Base-by-base conservation (phyloP, 92 coral and sea anemone species). In the Zoanthus solanderi region DNA sequence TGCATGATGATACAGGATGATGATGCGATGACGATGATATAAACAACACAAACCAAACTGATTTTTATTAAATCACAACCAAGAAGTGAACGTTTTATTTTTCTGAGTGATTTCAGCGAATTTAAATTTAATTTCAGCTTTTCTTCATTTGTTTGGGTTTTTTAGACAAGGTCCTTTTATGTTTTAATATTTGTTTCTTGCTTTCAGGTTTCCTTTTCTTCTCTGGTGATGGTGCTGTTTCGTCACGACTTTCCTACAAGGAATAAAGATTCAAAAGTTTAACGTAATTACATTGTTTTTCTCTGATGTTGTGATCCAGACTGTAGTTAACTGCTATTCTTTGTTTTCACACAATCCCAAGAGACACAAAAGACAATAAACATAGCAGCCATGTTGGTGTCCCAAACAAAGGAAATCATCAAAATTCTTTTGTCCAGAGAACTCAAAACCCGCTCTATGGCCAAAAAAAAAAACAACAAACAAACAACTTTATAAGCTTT, bases 71-170 rank as follows among this genome's bases (percentile, higher is more conserved):
- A 15, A 58, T 17, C 69, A n/a, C 69, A 63, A 63, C 42, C 42
- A 63, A 0, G 28, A 17, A 17, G n/a, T 17, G 65, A 58, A 4
- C 42, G 9, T 50, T 7, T 63, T 6, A 63, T 63, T 18, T 23
- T 63, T 23, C 31, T 2, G 31, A 63, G 6, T 7, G 30, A 29
- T 28, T 76, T 50, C 63, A 50, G 29, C 32, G 67, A 76, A 76
- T 17, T 76, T 28, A 10, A n/a, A 3, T 76, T 76, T 76, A 76
- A 50, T 50, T 23, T 13, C 10, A 18, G 10, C 23, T 63, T 42
- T 80, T 80, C 58, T 37, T 80, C 74, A 80, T 80, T 18, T 61
- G 57, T 80, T 63, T 80, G 60, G 85, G 74, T 65, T 80, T 80
- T 44, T 80, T 63, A n/a, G 69, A 63, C 23, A 63, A 63, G 32